A percentile compares a stretch with the other conserved stretches of the same genome.
Evolutionary conservation across 2,797 vertebrate genomes (phyloP).

Genomic region (Halcyon leucocephala): DNA sequence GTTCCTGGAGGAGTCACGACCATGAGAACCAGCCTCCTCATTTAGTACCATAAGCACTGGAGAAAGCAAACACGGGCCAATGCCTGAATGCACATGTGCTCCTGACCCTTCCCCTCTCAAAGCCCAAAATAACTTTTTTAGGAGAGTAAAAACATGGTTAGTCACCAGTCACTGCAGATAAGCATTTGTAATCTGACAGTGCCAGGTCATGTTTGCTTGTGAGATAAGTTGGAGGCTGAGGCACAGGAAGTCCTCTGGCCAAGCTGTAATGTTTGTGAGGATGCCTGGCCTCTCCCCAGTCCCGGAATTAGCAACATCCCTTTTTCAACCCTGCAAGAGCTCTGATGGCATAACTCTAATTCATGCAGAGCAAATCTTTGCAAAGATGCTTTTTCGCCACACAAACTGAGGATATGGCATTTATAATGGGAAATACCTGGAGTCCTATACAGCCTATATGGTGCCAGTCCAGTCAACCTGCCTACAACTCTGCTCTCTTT

Average conservation of each 20-base stretch:
- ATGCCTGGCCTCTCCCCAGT: background rate
- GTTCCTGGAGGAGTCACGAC: background rate
- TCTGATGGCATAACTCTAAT: background rate
- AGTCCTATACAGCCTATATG: background rate
- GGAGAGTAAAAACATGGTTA: constrained; percentile 20
- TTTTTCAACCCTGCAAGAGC: background rate
- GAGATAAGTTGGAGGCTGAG: constrained; percentile 51
- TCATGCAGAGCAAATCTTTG: background rate
- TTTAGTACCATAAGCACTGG: background rate
- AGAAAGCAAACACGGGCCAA: background rate
- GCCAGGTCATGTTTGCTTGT: constrained; percentile 47
- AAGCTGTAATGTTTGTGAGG: background rate
- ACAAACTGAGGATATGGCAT: accelerated
- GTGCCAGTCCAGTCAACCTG: background rate
- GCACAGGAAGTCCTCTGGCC: constrained; percentile 42
- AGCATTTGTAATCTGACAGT: constrained; percentile 35
- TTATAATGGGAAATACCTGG: background rate
- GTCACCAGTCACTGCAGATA: constrained; percentile 44
- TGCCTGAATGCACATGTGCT: background rate
- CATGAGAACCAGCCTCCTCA: background rate
- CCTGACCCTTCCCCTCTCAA: constrained; percentile 2
- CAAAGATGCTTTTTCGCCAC: background rate
- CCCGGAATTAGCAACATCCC: constrained; percentile 26
- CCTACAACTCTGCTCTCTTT: background rate
- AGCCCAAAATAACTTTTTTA: constrained; percentile 39